A percentile compares a stretch with the other conserved stretches of the same genome.
Conservation (phyloP, 2,797 vertebrate genomes). For the Helicolenus hilgendorfi region DNA sequence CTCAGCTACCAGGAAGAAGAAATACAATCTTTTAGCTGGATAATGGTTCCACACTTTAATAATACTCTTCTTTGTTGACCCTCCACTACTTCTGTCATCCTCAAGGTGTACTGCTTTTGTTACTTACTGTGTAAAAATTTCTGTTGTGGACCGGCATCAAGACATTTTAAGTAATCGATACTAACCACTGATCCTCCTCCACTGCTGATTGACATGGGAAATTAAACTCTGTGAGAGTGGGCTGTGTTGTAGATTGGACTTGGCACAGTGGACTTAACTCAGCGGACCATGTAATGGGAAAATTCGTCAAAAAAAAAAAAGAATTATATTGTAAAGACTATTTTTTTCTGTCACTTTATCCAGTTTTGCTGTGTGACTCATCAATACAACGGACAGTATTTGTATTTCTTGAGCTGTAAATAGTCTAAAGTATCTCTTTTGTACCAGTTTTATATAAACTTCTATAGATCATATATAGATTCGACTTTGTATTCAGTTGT, state of each 20-base stretch:
- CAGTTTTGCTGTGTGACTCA: not conserved
- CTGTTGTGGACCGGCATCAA: not conserved
- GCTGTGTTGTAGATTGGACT: not conserved
- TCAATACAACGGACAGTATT: not conserved
- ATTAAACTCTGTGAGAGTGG: slow-evolving; percentile 8
- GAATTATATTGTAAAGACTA: not conserved
- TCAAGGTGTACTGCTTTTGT: not conserved
- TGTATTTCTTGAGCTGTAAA: not conserved
- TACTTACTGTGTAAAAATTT: not conserved
- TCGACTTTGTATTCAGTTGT: not conserved
- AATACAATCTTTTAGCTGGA: not conserved
- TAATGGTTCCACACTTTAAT: slow-evolving; percentile 19
- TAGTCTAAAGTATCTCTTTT: not conserved
- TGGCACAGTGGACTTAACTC: slow-evolving; percentile 7
- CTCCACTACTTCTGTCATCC: not conserved
- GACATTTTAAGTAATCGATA: not conserved
- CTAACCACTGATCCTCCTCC: not conserved
- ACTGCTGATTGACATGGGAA: slow-evolving; percentile 26
- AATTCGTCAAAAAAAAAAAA: not conserved
- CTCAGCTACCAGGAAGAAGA: slow-evolving; percentile 34
- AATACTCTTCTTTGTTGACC: not conserved
- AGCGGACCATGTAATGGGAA: slow-evolving; percentile 23
- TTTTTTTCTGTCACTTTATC: not conserved
- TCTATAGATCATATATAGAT: too few relatives aligned
- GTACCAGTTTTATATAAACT: not conserved